Evolutionary conservation across 2,888 invertebrate genomes (phyloP), one percentile per base, ranked within the genome.

Genomic region (Unio pictorum): DNA sequence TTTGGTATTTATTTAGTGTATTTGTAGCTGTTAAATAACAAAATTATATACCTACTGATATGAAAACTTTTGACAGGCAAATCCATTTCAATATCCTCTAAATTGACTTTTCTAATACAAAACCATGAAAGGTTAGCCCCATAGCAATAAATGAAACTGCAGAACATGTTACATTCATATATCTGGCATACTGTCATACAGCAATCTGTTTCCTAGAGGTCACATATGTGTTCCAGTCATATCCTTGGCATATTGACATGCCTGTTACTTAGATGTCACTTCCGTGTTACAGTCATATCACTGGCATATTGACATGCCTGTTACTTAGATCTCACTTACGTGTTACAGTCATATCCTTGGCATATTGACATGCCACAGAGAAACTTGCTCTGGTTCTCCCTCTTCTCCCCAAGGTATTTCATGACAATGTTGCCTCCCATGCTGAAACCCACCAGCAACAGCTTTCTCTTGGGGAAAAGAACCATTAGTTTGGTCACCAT

Each of bases 281-380:
- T 91, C 97, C 96, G 94, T 94, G 73, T 94, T 93, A 61, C 96
- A 96, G 90, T 96, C 95, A 90, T 97, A 98, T 84, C 97, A 97
- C 91, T 97, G 97, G 89, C 97, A 97, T 86, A 97, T 94, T 55
- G 97, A 96, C 83, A 98, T 94, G 45, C 94, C 97, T 45, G 45
- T 45, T 45, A 6, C 15, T 15, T 45, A 45, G 45, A 45, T 15
- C 15, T 15, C 7, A 93, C 94, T 93, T 91, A 97, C 96, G 94
- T 94, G 73, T 94, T 93, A 61, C 96, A 96, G 90, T 96, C 95
- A 90, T 97, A 98, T 84, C 97, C 97, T 91, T 97, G 97, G 89
- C 97, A 97, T 86, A 97, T 94, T 55, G 97, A 96, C 83, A 98
- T 94, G 54, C 94, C 97, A 66, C 96, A 96, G 83, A 97, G 94